phyloP scores from a whole-genome alignment of 2,888 invertebrate species.

The Phengaris arion region DNA sequence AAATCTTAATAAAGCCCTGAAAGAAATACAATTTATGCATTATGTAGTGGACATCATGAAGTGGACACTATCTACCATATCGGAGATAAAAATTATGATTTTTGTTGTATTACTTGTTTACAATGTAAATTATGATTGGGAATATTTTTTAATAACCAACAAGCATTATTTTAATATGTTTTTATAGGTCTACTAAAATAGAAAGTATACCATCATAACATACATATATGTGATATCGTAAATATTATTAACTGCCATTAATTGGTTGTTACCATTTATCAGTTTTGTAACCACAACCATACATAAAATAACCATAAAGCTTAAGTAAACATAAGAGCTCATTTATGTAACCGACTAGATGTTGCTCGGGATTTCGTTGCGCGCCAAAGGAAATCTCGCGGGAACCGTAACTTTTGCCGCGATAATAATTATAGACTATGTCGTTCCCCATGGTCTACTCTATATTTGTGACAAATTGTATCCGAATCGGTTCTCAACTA shows the following conservation, averaged over 20 bases:
- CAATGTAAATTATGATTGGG: too few species aligned
- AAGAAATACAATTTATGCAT: conserved; percentile 43
- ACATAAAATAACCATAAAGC: neutral
- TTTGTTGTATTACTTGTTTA: neutral
- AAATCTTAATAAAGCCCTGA: conserved; percentile 99
- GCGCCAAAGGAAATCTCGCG: too few species aligned
- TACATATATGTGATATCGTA: neutral
- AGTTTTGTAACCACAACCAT: neutral
- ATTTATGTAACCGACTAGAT: too few species aligned
- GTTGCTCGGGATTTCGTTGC: too few species aligned
- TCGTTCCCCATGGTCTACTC: too few species aligned
- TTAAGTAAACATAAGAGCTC: neutral
- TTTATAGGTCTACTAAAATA: neutral
- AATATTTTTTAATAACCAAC: too few species aligned
- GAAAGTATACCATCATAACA: neutral
- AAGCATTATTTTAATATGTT: too few species aligned
- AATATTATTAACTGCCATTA: neutral
- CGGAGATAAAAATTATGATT: neutral
- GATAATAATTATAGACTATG: too few species aligned
- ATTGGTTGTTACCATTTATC: neutral
- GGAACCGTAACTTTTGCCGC: too few species aligned
- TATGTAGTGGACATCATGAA: neutral
- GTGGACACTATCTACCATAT: neutral
- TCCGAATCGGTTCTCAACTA: too few species aligned
- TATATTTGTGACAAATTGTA: too few species aligned